phyloP scores from a whole-genome alignment of 2,113 vertebrate species.

The Charadrius vociferus region DNA sequence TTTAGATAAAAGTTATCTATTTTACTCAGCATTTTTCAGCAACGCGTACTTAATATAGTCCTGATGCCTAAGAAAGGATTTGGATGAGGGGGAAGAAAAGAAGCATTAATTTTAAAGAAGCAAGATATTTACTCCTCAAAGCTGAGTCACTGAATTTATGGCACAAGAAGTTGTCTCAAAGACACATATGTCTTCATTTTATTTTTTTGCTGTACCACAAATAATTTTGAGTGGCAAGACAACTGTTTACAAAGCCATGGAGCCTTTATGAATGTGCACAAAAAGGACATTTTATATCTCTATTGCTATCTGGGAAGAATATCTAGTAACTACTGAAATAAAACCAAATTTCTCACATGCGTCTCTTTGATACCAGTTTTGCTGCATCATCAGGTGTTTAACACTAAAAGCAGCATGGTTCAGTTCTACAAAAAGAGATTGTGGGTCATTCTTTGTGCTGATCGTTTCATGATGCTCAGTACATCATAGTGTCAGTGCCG shows the following conservation, averaged over 20 bases:
- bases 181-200: not conserved
- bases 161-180: slow-evolving; percentile 30
- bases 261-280: not conserved
- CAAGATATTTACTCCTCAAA: slow-evolving; percentile 64
- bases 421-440: not conserved
- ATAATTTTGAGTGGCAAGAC: not conserved
- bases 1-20: slow-evolving; percentile 1
- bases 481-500: not conserved
- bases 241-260: not conserved
- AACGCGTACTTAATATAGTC: slow-evolving; percentile 48
- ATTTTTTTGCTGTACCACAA: not conserved
- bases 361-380: not conserved
- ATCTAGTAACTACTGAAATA: not conserved
- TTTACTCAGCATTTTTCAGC: not conserved
- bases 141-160: slow-evolving; percentile 37
- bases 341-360: not conserved
- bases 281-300: not conserved
- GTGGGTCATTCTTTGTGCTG: not conserved
- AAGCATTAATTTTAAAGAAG: slow-evolving; percentile 49
- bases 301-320: not conserved
- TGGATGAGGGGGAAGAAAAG: not conserved
- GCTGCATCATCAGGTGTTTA: not conserved
- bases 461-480: not conserved
- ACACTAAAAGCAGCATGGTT: not conserved
- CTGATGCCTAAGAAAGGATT: slow-evolving; percentile 59